Conservation (phyloP, 2,113 vertebrate species). For the Perognathus longimembris region DNA sequence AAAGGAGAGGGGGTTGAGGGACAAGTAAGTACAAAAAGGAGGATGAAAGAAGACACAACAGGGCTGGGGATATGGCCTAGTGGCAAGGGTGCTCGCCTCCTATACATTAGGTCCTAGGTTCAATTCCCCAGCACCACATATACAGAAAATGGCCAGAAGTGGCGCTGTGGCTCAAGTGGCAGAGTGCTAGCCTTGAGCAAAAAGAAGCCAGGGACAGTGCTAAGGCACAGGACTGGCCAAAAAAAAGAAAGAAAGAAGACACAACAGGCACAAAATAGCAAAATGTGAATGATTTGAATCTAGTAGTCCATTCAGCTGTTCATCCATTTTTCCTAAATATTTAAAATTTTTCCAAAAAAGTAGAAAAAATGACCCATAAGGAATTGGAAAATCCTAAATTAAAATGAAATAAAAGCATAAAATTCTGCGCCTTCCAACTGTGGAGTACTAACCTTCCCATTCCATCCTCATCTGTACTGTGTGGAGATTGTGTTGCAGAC, state of each 20-base stretch:
- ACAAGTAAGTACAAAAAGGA: too few relatives aligned
- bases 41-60: not conserved
- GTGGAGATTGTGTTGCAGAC: not conserved
- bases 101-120: too few relatives aligned
- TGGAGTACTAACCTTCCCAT: not conserved
- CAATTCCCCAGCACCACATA: too few relatives aligned
- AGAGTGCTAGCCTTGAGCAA: too few relatives aligned
- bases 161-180: too few relatives aligned
- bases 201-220: too few relatives aligned
- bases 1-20: too few relatives aligned
- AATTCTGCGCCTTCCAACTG: not conserved
- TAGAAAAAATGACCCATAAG: not conserved
- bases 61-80: too few relatives aligned
- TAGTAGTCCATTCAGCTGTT: not conserved
- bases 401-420: conserved; percentile 35
- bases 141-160: too few relatives aligned
- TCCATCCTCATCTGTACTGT: not conserved
- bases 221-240: too few relatives aligned
- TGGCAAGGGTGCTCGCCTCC: too few relatives aligned
- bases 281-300: not conserved
- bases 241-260: too few relatives aligned
- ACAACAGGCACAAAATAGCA: not conserved
- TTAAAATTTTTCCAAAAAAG: not conserved
- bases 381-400: not conserved
- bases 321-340: not conserved